Base-by-base conservation (phyloP, 2,888 invertebrate genomes). In the Phyto melanocephala region DNA sequence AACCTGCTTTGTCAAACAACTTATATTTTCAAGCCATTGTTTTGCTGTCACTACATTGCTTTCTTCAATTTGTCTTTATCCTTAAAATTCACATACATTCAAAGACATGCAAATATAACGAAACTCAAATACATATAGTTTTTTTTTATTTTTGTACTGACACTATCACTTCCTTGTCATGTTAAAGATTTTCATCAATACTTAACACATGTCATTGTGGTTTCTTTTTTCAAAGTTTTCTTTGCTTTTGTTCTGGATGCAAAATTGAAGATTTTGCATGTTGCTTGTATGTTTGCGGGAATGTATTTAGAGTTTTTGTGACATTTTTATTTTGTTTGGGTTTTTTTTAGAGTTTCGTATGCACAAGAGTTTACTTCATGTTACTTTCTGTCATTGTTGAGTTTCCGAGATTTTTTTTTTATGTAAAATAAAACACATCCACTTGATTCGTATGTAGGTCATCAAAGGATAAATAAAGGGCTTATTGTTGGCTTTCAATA, bases 161-260 rank as follows among this genome's bases (percentile, higher is more conserved):
- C 47, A 37, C 35, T 37, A 60, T 47, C 47, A 71, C 47, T 60
- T 71, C 71, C 71, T 60, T 71, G 71, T 71, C 58, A 60, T 71
- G 45, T 47, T 71, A 17, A 71, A 71, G 37, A 58, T 47, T 47
- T 58, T 15, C 71, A 71, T 71, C 71, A 71, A 71, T 60, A 65
- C 35, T 65, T 65, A 17, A 58, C 56, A 58, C 45, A 70, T 70
- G 45, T 33, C 47, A 58, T 47, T 71, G 58, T 47, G 58, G 71
- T 50, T 60, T 65, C 47, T 45, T 45, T 2, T 70, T 33, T 58
- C 28, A 13, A 17, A 15, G 2, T 7, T 17, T 35, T 52, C 15
- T 56, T 28, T 56, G 1, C 17, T 33, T 56, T 35, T 33, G n/a
- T 63, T 63, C 33, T 62, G n/a, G n/a, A 45, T 62, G 62, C 62